Evolutionary conservation across 2,797 vertebrate species (phyloP), one percentile per base, ranked within the genome.

Genomic region (Mormyrus hasselquistii): DNA sequence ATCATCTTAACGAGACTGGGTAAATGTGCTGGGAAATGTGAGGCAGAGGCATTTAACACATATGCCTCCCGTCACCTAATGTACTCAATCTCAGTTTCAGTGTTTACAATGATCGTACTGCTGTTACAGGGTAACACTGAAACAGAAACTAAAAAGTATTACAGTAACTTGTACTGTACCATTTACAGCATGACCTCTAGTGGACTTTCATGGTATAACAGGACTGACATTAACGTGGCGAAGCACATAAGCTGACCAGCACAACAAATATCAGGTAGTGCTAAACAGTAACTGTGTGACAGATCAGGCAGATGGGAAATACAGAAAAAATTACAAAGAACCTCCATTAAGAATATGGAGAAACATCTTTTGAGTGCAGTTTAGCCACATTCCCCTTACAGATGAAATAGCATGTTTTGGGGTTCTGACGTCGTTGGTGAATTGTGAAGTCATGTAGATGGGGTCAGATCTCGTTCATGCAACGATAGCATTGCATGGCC

Each of bases 111-210:
- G 16, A 79, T 44, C 41, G 8, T 16, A 41, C 38, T 79, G 73
- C 16, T 19, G 19, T 44, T 44, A 76, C 6, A 76, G 14, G 14
- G 34, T 76, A 83, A n/a, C 38, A 49, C n/a, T 41, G 14, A 47
- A 19, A 41, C n/a, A 22, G 34, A 82, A 10, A 7, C 29, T 22
- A n/a, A n/a, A 47, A 47, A 82, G 38, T 47, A 49, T 22, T 82
- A 47, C 44, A 22, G 12, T 50, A 44, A 34, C 1, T 85, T 34
- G 29, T 34, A 34, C 57, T 85, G 29, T 65, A 34, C 25, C 29
- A 25, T 50, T 65, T 65, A 41, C 83, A 89, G 57, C 55, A 55
- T 69, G 88, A 47, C 88, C 88, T 86, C 88, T 86, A 89, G 88
- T 89, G 88, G 59, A 34, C 19, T 69, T 69, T 69, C 44, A 25